Percentiles rank a stretch among this genome's conserved stretches.
These are phyloP conservation scores for Otis tarda DNA, from an alignment of 2,113 vertebrate genomes.

Conservation along the genomic window DNA sequence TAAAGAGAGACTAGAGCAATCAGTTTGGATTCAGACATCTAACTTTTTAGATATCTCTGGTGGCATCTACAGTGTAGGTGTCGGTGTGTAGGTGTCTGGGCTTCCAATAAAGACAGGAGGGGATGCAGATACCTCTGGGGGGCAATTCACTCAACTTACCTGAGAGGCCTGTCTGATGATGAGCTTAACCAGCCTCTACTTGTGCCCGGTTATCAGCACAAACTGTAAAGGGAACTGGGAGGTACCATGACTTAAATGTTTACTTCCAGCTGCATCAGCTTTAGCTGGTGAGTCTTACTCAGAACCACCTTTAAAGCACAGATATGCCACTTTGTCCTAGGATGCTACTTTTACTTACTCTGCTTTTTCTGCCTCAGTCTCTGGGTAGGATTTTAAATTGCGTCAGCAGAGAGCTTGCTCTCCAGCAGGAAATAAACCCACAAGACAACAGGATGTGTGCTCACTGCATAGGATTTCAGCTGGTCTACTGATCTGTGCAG, in stretches of 20 bases:
- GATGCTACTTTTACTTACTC: not conserved
- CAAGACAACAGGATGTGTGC: not conserved
- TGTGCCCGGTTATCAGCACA: not conserved
- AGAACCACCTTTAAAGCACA: not conserved
- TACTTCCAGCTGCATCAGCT: not conserved
- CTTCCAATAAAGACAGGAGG: not conserved
- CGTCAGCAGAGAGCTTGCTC: not conserved
- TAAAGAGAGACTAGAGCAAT: not conserved
- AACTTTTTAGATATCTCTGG: not conserved
- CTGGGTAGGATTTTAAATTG: not conserved
- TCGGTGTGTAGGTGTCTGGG: not conserved
- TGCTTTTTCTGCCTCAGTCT: not conserved
- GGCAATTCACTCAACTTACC: not conserved
- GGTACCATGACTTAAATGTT: not conserved
- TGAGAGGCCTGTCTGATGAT: not conserved
- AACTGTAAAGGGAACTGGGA: not conserved
- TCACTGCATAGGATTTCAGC: not conserved
- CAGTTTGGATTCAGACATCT: not conserved
- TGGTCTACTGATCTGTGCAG: not conserved
- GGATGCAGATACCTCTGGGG: not conserved
- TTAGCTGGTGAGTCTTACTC: not conserved
- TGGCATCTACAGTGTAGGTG: not conserved
- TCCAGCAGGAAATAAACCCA: not conserved
- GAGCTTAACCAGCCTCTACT: not conserved
- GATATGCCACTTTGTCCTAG: not conserved